These are phyloP conservation scores for Pogonomyrmex barbatus DNA, from an alignment of 1,140 invertebrate genomes.

Conservation along the genomic window DNA sequence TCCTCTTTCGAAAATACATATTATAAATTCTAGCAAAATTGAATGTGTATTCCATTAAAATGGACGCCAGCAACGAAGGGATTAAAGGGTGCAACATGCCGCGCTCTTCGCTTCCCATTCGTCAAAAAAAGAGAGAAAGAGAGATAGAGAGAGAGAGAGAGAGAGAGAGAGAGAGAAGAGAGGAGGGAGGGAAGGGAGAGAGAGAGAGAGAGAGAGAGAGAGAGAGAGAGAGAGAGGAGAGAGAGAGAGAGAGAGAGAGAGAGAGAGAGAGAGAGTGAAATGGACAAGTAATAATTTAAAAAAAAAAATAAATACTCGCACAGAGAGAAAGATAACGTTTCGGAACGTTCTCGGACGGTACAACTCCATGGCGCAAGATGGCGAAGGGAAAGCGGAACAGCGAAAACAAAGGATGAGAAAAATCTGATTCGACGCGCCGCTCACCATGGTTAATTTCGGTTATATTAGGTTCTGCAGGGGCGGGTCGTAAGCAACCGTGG, in stretches of 20 bases:
- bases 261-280: neutral
- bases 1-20: neutral
- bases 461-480: conserved; percentile 74
- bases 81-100: conserved; percentile 7
- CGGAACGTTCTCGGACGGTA: conserved; percentile 14
- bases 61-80: neutral
- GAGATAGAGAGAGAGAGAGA: neutral
- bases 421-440: conserved; percentile 63
- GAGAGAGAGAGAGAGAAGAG: too few relatives aligned
- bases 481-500: conserved; percentile 72
- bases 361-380: conserved; percentile 65
- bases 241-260: neutral
- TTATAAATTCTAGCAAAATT: conserved; percentile 6
- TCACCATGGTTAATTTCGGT: conserved; percentile 75
- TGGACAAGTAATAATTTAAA: conserved; percentile 58
- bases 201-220: neutral
- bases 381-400: conserved; percentile 29
- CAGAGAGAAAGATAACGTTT: neutral
- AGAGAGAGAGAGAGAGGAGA: neutral
- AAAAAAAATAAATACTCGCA: conserved; percentile 64
- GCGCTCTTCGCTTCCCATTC: conserved; percentile 1
- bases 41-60: conserved; percentile 21
- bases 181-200: too few relatives aligned
- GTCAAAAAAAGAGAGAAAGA: neutral
- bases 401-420: conserved; percentile 39